Evolutionary conservation across 2,888 invertebrate species (phyloP), one percentile per base, ranked within the genome.

Genomic region (Dolichopus griseipennis): DNA sequence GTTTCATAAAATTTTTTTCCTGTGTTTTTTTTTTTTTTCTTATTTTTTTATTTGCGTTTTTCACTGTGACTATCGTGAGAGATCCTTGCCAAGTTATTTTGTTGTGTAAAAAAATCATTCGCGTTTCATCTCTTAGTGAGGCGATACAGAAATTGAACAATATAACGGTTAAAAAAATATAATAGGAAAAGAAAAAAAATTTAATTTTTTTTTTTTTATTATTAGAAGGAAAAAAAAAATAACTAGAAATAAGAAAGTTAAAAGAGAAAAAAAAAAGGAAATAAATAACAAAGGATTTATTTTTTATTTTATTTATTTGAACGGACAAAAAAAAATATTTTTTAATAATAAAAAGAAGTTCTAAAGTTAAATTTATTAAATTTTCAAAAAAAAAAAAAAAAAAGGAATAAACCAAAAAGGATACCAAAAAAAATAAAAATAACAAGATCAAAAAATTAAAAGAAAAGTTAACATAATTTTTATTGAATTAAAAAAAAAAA

Each of bases 41-140:
- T n/a, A n/a, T n/a, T n/a, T n/a, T n/a, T n/a, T n/a, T n/a, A n/a
- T n/a, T n/a, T n/a, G n/a, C n/a, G 5, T 27, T 27, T 27, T 27
- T 27, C 27, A 5, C 5, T 27, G 27, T 27, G 27, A 5, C 27
- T 27, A 27, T 27, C 61, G 52, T 27, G 68, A 69, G 71, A 70
- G 69, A 71, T 68, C 68, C 68, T 70, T 65, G 70, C 69, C 61
- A 67, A 70, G 67, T 66, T 70, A 65, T 71, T 70, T 27, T 63
- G 27, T 27, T 27, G 20, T 71, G 71, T 73, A 72, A 52, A 52
- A 52, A 52, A 73, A 73, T 74, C 74, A 74, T 74, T 74, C 74
- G 74, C 74, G 74, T 73, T 74, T 74, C 73, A 73, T 74, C 74
- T 73, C 74, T 74, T 74, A 73, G 72, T 72, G 71, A 74, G 73